A percentile compares a stretch with the other conserved stretches of the same genome.
phyloP scores from a whole-genome alignment of 1,140 invertebrate species.

The Halyomorpha halys region DNA sequence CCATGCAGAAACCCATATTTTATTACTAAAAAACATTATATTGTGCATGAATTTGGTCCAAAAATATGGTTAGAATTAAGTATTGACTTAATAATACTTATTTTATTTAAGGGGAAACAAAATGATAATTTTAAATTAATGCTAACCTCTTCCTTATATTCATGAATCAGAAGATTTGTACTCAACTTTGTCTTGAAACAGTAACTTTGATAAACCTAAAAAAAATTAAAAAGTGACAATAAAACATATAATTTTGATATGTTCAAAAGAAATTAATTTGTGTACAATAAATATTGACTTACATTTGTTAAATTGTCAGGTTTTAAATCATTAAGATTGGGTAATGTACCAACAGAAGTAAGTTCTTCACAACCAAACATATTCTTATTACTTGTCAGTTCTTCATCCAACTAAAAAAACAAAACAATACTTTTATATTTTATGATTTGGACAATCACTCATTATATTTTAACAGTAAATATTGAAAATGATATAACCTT shows the following conservation, averaged over 20 bases:
- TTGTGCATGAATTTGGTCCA: too few relatives aligned
- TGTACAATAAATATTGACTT: background rate
- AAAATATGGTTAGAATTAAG: too few relatives aligned
- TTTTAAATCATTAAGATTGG: slow-evolving; percentile 23
- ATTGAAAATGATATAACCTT: background rate
- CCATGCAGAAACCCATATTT: too few relatives aligned
- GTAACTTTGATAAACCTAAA: slow-evolving; percentile 4
- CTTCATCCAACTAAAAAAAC: slow-evolving; percentile 10
- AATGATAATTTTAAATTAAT: too few relatives aligned
- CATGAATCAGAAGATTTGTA: slow-evolving; percentile 9
- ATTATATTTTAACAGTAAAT: background rate
- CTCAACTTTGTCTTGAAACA: background rate
- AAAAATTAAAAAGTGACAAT: background rate
- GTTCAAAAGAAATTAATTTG: too few relatives aligned
- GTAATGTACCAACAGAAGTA: slow-evolving; percentile 33
- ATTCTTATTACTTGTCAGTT: background rate
- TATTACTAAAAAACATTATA: too few relatives aligned
- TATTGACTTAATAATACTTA: too few relatives aligned
- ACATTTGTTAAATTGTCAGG: slow-evolving; percentile 32
- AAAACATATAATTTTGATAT: background rate
- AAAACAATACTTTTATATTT: background rate
- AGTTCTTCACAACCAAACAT: slow-evolving; percentile 21
- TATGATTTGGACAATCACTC: background rate
- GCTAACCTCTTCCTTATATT: slow-evolving; percentile 23
- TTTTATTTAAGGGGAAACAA: too few relatives aligned